A percentile compares a stretch with the other conserved stretches of the same genome.
These are phyloP conservation scores for Megalops cyprinoides DNA, from an alignment of 2,797 vertebrate species.

Conservation along the genomic window DNA sequence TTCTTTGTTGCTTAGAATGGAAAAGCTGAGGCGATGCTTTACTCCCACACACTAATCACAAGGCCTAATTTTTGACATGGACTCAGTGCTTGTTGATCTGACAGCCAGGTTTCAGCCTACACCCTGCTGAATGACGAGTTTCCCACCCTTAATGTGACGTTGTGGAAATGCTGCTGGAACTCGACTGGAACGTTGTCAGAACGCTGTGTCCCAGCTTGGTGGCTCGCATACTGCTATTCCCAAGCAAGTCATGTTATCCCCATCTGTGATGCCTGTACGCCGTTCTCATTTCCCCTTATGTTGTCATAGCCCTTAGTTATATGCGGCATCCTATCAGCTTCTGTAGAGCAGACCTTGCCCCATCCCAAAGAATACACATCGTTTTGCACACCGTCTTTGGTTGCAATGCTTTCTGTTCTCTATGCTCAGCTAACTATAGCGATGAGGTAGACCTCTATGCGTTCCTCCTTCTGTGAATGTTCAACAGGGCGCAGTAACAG, in stretches of 20 bases:
- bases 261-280: no score
- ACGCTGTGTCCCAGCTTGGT: neutral
- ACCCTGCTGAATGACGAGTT: neutral
- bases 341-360: neutral
- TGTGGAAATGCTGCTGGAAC: no score
- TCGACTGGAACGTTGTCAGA: neutral
- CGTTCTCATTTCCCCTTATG: neutral
- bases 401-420: constrained; percentile 11
- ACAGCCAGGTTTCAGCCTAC: neutral
- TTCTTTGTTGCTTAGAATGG: neutral
- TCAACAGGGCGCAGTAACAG: no score
- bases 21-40: neutral
- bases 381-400: neutral
- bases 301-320: neutral
- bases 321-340: neutral
- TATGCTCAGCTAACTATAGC: constrained; percentile 29
- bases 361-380: neutral
- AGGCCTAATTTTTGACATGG: neutral
- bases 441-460: constrained; percentile 15
- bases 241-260: neutral
- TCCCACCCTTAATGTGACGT: no score
- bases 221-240: neutral
- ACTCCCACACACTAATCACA: neutral
- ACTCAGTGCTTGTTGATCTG: neutral
- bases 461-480: constrained; percentile 19